Evolutionary conservation across 2,113 vertebrate genomes (phyloP).

Genomic region (Felis catus): DNA sequence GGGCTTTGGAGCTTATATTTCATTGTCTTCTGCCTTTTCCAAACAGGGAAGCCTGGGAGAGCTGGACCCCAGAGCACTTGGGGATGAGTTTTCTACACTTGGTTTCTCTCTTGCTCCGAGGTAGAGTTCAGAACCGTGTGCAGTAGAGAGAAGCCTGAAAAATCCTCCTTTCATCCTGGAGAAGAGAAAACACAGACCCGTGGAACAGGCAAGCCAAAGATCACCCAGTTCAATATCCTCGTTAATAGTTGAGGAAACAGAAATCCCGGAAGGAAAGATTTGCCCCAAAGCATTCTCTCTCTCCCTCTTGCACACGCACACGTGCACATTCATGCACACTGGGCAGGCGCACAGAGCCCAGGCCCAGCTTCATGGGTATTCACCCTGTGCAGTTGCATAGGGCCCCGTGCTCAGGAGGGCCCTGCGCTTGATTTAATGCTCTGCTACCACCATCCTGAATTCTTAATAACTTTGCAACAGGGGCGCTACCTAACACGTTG

Average conservation of each 20-base stretch:
- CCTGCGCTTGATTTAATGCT: background rate
- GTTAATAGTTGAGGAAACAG: background rate
- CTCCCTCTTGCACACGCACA: background rate
- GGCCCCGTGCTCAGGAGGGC: background rate
- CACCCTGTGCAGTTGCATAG: background rate
- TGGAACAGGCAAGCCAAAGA: background rate
- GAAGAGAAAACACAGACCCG: background rate
- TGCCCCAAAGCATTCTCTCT: background rate
- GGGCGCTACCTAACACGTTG: background rate
- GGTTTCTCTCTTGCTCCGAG: background rate
- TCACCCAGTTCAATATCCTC: background rate
- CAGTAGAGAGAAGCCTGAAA: background rate
- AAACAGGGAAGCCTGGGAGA: background rate
- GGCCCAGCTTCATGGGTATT: background rate
- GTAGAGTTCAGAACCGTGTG: background rate
- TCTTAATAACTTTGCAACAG: background rate
- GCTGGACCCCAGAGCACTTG: background rate
- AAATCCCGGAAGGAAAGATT: background rate
- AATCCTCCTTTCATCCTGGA: background rate
- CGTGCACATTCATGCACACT: background rate
- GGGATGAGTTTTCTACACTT: background rate
- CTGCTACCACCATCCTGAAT: background rate
- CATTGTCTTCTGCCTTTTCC: background rate
- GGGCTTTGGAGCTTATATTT: background rate
- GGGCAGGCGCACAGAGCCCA: background rate